Conservation (phyloP, 2,888 invertebrate species). For the Danaus chrysippus region DNA sequence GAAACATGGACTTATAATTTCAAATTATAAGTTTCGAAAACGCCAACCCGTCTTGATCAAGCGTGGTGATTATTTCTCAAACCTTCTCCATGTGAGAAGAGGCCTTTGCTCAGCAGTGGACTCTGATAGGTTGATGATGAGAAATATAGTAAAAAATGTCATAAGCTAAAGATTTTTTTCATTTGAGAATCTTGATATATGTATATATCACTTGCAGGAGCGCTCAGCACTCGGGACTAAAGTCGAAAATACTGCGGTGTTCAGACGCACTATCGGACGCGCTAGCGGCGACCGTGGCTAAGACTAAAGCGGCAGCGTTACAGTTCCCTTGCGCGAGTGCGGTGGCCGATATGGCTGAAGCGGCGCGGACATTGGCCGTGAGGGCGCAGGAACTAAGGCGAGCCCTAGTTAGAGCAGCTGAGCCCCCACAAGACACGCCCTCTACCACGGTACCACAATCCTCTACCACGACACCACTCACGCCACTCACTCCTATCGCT, state of each 20-base stretch:
- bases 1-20: too few species aligned
- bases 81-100: too few species aligned
- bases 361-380: slow-evolving; percentile 91
- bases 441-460: slow-evolving; percentile 60
- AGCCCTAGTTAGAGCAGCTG: slow-evolving; percentile 84
- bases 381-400: slow-evolving; percentile 89
- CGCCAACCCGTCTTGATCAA: too few species aligned
- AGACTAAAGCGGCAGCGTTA: slow-evolving; percentile 94
- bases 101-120: too few species aligned
- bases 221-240: slow-evolving; percentile 85
- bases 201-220: slow-evolving; percentile 74
- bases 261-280: slow-evolving; percentile 90
- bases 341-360: slow-evolving; percentile 96
- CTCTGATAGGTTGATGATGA: too few species aligned
- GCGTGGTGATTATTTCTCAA: too few species aligned
- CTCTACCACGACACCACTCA: slow-evolving; percentile 55
- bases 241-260: slow-evolving; percentile 85
- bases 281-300: slow-evolving; percentile 88
- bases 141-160: too few species aligned
- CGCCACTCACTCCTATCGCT: slow-evolving; percentile 55
- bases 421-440: slow-evolving; percentile 55
- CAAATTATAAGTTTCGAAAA: too few species aligned
- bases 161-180: not conserved
- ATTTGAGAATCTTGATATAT: not conserved
- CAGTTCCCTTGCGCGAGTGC: slow-evolving; percentile 95